Conservation (phyloP, 2,113 vertebrate species). For the Dicerorhinus sumatrensis region DNA sequence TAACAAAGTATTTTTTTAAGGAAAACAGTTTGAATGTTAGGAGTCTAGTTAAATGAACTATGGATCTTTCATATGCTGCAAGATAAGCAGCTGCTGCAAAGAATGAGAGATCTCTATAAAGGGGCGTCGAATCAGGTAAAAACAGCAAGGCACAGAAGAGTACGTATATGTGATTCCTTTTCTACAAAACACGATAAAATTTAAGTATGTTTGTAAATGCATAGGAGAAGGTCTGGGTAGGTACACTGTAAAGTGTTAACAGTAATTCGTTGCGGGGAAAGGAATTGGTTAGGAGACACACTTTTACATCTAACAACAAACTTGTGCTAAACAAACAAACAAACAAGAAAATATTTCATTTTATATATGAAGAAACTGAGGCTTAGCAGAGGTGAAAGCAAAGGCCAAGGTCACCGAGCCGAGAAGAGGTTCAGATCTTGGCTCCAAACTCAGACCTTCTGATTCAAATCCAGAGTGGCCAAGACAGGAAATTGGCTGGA, state of each 20-base stretch:
- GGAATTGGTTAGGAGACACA: not conserved
- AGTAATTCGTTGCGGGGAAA: not conserved
- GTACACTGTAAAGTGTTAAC: not conserved
- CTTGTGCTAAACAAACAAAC: not conserved
- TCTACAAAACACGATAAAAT: not conserved
- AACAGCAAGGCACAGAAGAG: not conserved
- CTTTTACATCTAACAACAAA: not conserved
- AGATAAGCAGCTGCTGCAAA: not conserved
- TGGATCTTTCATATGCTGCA: not conserved
- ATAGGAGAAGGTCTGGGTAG: not conserved
- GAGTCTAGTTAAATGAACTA: not conserved
- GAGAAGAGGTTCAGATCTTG: conserved; percentile 16
- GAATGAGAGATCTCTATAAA: not conserved
- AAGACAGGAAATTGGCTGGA: conserved; percentile 54
- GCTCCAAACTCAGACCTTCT: conserved; percentile 11
- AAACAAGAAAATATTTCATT: not conserved
- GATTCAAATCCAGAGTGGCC: conserved; percentile 22
- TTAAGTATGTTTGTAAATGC: not conserved
- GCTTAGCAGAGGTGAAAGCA: not conserved
- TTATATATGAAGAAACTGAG: not conserved
- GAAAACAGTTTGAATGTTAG: not conserved
- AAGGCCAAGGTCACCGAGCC: not conserved
- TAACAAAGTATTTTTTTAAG: not conserved
- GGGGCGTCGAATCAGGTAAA: not conserved
- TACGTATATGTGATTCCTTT: not conserved